Conservation (phyloP, 2,888 invertebrate genomes). For the Stegana nigrithorax region DNA sequence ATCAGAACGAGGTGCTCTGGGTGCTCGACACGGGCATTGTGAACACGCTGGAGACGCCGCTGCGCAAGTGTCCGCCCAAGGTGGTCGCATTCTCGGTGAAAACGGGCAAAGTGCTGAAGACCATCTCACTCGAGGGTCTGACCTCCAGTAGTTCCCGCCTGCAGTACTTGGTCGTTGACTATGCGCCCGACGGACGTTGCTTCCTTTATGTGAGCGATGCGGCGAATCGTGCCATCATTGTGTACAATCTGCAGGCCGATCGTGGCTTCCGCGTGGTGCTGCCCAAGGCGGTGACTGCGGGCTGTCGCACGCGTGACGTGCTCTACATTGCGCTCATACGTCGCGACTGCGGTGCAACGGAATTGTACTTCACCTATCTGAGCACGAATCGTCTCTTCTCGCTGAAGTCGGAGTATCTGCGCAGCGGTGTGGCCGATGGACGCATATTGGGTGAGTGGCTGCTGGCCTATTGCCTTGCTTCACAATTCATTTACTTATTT, state of each 20-base stretch:
- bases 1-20: constrained; percentile 77
- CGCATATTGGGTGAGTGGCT: constrained; percentile 68
- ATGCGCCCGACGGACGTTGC: constrained; percentile 73
- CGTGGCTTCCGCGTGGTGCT: constrained; percentile 76
- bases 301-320: constrained; percentile 72
- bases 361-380: constrained; percentile 75
- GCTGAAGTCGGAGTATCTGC: constrained; percentile 74
- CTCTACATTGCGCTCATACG: constrained; percentile 76
- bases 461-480: no score
- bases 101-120: constrained; percentile 74
- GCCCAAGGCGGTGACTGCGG: constrained; percentile 71
- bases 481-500: no score
- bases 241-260: constrained; percentile 75
- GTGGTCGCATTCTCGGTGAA: constrained; percentile 74
- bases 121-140: constrained; percentile 73
- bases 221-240: constrained; percentile 75
- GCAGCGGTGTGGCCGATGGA: constrained; percentile 72
- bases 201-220: constrained; percentile 78
- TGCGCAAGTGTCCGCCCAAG: constrained; percentile 77
- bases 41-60: constrained; percentile 75
- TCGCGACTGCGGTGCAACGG: constrained; percentile 71
- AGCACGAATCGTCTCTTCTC: constrained; percentile 75
- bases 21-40: constrained; percentile 78
- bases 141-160: constrained; percentile 73
- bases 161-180: constrained; percentile 79